A percentile compares a stretch with the other conserved stretches of the same genome.
Evolutionary conservation across 2,888 invertebrate genomes (phyloP).

Genomic region (Meta bourneti): DNA sequence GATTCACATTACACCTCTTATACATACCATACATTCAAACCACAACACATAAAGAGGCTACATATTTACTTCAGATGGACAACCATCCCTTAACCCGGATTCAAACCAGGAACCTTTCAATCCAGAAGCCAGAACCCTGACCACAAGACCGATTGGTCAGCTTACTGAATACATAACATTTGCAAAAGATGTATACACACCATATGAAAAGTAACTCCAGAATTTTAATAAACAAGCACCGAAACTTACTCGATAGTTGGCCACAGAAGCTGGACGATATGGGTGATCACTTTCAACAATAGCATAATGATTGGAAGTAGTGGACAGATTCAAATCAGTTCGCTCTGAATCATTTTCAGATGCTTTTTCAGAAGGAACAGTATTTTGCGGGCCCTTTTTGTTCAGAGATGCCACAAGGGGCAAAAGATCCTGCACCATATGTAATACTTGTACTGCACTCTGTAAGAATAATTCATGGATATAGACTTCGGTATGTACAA

Average conservation of each 20-base stretch:
- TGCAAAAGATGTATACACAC: too few species aligned
- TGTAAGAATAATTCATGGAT: slow-evolving; percentile 74
- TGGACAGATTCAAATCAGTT: slow-evolving; percentile 80
- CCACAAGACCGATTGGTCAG: too few species aligned
- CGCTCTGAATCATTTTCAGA: slow-evolving; percentile 68
- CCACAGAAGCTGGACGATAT: slow-evolving; percentile 92
- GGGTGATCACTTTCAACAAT: slow-evolving; percentile 98
- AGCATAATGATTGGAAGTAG: slow-evolving; percentile 92
- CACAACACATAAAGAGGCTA: too few species aligned
- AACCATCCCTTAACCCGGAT: too few species aligned
- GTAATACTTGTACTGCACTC: slow-evolving; percentile 88
- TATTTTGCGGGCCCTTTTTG: slow-evolving; percentile 81
- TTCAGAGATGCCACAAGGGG: slow-evolving; percentile 94
- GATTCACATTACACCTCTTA: too few species aligned
- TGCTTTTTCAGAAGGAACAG: slow-evolving; percentile 40
- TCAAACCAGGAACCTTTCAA: too few species aligned
- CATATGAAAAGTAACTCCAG: not conserved
- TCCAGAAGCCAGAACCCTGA: too few species aligned
- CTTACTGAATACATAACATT: too few species aligned
- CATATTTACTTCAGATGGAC: too few species aligned
- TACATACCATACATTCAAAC: too few species aligned
- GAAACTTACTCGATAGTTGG: slow-evolving; percentile 87
- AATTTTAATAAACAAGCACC: not conserved
- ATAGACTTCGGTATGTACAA: not conserved
- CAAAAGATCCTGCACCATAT: slow-evolving; percentile 91